Percentiles rank a stretch among this genome's conserved stretches.
These are phyloP conservation scores for Crocidura indochinensis DNA, from an alignment of 2,797 vertebrate species.

Conservation along the genomic window DNA sequence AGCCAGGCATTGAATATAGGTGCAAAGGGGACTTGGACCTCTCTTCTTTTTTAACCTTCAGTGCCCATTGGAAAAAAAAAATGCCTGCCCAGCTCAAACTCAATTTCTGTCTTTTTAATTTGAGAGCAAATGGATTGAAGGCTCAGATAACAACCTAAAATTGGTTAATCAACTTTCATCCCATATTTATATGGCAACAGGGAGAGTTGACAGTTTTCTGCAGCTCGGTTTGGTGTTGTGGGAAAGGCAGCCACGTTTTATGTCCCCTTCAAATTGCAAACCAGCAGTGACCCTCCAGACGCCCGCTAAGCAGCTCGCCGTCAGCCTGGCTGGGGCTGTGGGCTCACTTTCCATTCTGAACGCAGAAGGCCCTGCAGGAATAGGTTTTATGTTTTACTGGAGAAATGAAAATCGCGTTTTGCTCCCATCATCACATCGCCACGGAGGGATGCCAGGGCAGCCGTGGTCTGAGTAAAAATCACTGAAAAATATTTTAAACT, in stretches of 20 bases:
- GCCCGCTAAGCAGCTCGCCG: constrained; percentile 76
- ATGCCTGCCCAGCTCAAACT: constrained; percentile 58
- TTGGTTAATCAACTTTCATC: constrained; percentile 89
- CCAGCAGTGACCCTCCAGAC: constrained; percentile 79
- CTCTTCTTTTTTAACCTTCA: constrained; percentile 33
- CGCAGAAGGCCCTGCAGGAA: constrained; percentile 53
- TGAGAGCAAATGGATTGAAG: constrained; percentile 87
- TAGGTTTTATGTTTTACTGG: constrained; percentile 77
- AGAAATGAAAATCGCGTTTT: constrained; percentile 78
- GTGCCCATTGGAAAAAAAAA: constrained; percentile 57
- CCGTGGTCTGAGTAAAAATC: constrained; percentile 75
- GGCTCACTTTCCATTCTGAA: constrained; percentile 77
- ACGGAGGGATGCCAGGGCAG: constrained; percentile 71
- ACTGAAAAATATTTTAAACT: constrained; percentile 81
- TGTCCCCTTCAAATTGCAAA: constrained; percentile 85
- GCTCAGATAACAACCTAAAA: constrained; percentile 88
- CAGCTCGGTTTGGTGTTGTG: constrained; percentile 75
- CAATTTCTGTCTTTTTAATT: constrained; percentile 84
- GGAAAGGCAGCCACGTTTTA: constrained; percentile 87
- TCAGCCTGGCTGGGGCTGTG: constrained; percentile 52
- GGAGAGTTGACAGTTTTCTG: constrained; percentile 87
- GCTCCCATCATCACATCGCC: constrained; percentile 56
- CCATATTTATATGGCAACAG: constrained; percentile 87
- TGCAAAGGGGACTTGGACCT: constrained; percentile 46
- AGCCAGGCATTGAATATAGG: constrained; percentile 45